Base-by-base conservation (phyloP, 2,888 invertebrate species). In the Scaptomyza parva region DNA sequence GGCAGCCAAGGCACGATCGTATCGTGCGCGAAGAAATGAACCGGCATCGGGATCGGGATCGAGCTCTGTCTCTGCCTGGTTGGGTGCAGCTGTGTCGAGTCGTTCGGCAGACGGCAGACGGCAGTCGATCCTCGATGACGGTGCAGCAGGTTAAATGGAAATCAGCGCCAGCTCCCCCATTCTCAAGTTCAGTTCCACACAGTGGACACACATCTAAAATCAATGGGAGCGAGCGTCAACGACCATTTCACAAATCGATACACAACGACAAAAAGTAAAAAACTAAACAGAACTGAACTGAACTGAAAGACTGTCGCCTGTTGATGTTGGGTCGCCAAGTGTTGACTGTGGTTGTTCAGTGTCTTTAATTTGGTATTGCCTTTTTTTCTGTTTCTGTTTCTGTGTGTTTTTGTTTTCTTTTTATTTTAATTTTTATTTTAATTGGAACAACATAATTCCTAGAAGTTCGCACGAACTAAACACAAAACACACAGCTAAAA, bases 371-470 rank as follows among this genome's bases (percentile, higher is more conserved):
- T 74, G 70, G 63, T 68, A 66, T 69, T 54, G n/a, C 9, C 41
- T 66, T 64, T 62, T 58, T n/a, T n/a, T n/a, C n/a, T n/a, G n/a
- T n/a, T n/a, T n/a, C n/a, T n/a, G n/a, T n/a, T n/a, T n/a, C n/a
- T n/a, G n/a, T n/a, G n/a, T 60, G 53, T 57, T 70, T 79, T 68
- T 66, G 50, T 76, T 75, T 67, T 54, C 66, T 70, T 72, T 86
- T 71, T 75, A 73, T 74, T 86, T 86, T 70, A 81, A 88, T 80
- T 89, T 88, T 89, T 86, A 89, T 88, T 89, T 89, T 88, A 91
- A 91, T 84, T 89, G 90, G 91, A 90, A 91, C 90, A 90, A 91
- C 90, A 90, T 90, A 90, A 90, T 90, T 90, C 90, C 87, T 87
- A 89, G 90, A 90, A 91, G 86, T 86, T 81, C 83, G 81, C 86